Evolutionary conservation across 1,140 invertebrate genomes (phyloP).

Genomic region (Panagrolaimus sp.): DNA sequence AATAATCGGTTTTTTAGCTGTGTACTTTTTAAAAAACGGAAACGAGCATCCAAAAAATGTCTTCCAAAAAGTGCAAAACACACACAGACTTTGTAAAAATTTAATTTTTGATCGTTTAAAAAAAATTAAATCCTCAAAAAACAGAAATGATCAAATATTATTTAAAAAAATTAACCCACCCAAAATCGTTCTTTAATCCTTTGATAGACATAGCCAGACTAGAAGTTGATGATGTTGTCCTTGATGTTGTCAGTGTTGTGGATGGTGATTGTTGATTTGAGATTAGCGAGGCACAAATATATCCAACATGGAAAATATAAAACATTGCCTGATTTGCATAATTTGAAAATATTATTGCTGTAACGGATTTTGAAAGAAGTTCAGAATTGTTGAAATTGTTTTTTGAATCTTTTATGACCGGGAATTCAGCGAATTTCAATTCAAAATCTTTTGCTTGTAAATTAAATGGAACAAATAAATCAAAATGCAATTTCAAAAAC

Average conservation of each 20-base stretch:
- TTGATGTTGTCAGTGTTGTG: no score
- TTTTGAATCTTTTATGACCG: conserved; percentile 4
- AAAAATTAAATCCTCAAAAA: no score
- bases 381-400: not conserved
- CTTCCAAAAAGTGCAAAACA: no score
- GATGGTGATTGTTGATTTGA: no score
- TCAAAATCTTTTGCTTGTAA: conserved; percentile 13
- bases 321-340: conserved; percentile 26
- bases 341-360: conserved; percentile 33
- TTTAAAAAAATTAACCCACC: no score
- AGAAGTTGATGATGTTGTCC: not conserved
- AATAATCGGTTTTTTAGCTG: no score
- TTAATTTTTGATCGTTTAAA: no score
- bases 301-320: not conserved
- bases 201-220: not conserved
- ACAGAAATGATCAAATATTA: no score
- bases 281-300: not conserved
- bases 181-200: not conserved
- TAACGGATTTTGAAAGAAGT: conserved; percentile 34
- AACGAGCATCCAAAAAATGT: no score
- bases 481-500: conserved; percentile 19
- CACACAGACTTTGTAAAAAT: no score
- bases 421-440: conserved; percentile 18
- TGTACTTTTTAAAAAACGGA: no score
- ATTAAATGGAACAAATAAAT: conserved; percentile 29